Conservation (phyloP, 2,888 invertebrate species). For the Cartodere bifasciata region DNA sequence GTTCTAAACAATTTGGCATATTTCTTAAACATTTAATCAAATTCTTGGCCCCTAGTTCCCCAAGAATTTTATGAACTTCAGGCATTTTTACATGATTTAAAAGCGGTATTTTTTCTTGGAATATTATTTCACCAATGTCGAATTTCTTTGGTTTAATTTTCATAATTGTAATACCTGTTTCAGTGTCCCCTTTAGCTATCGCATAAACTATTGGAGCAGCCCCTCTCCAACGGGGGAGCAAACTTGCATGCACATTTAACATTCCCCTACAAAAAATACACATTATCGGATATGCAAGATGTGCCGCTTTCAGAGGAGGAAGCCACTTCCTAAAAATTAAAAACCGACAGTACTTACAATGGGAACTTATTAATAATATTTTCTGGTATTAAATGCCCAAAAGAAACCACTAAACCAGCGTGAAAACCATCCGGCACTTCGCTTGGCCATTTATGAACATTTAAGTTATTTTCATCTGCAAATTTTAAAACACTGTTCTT, state of each 20-base stretch:
- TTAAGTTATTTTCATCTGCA: constrained; percentile 48
- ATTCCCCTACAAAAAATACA: constrained; percentile 72
- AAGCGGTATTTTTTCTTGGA: constrained; percentile 45
- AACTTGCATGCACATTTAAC: constrained; percentile 86
- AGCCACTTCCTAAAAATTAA: constrained; percentile 3
- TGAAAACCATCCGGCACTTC: constrained; percentile 47
- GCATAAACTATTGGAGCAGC: constrained; percentile 85
- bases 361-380: constrained; percentile 64
- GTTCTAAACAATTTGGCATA: constrained; percentile 45
- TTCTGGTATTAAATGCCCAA: constrained; percentile 80
- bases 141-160: constrained; percentile 69
- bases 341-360: constrained; percentile 46
- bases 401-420: constrained; percentile 83
- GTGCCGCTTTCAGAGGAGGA: neutral
- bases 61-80: constrained; percentile 50
- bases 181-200: constrained; percentile 65
- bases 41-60: constrained; percentile 54
- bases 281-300: neutral
- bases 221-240: constrained; percentile 86
- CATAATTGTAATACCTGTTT: constrained; percentile 81
- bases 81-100: constrained; percentile 46
- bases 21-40: constrained; percentile 48
- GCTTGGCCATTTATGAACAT: constrained; percentile 48
- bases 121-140: constrained; percentile 63
- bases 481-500: constrained; percentile 54